phyloP scores from a whole-genome alignment of 2,113 vertebrate genomes.

The Aldabrachelys gigantea region DNA sequence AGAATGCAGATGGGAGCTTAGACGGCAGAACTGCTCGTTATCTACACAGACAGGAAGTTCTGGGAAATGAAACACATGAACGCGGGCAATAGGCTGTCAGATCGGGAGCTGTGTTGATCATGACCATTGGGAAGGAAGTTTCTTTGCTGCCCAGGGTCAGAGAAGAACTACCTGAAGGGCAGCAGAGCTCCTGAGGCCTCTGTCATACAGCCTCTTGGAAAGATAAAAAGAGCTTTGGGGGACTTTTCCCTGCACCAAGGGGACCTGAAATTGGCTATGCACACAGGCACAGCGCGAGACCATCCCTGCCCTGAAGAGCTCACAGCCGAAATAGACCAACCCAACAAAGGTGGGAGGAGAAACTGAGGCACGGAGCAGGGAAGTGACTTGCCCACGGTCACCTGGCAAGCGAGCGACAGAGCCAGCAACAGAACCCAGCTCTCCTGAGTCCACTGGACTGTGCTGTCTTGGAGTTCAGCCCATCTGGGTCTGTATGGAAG shows the following conservation, averaged over 20 bases:
- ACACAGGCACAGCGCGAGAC: no score
- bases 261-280: no score
- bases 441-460: not conserved
- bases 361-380: not conserved
- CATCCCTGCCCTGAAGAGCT: not conserved
- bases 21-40: not conserved
- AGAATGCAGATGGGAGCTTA: not conserved
- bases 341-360: not conserved
- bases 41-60: not conserved
- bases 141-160: not conserved
- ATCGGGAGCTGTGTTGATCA: not conserved
- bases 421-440: not conserved
- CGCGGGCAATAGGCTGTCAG: not conserved
- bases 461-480: not conserved
- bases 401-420: not conserved
- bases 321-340: not conserved
- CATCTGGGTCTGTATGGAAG: not conserved
- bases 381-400: not conserved
- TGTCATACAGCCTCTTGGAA: no score
- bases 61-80: not conserved
- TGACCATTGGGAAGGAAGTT: not conserved
- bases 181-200: no score
- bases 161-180: no score
- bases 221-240: no score
- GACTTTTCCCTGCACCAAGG: no score